Percentiles rank a stretch among this genome's conserved stretches.
Evolutionary conservation across 1,140 invertebrate species (phyloP).

Genomic region (Bicyclus anynana): DNA sequence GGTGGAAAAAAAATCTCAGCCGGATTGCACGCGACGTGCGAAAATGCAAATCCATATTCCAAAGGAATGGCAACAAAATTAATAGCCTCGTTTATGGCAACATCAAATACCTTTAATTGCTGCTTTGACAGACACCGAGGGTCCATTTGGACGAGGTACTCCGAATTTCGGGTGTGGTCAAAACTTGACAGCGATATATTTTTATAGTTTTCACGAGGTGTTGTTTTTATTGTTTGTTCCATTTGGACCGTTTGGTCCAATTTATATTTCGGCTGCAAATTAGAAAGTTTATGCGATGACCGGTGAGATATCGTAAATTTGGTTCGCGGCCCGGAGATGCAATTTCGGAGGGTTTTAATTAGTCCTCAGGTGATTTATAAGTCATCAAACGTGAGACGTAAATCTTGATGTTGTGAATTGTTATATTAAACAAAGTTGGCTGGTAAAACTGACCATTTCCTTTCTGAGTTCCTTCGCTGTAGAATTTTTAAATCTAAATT

Average conservation of each 20-base stretch:
- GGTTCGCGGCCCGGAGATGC: constrained; percentile 45
- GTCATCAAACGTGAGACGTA: constrained; percentile 50
- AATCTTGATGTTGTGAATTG: constrained; percentile 29
- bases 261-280: constrained; percentile 54
- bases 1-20: constrained; percentile 18
- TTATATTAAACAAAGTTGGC: constrained; percentile 6
- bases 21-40: constrained; percentile 24
- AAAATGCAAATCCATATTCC: constrained; percentile 31
- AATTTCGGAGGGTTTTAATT: constrained; percentile 64
- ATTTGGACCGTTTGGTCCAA: constrained; percentile 30
- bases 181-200: constrained; percentile 59
- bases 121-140: constrained; percentile 61
- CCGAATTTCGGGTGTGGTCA: constrained; percentile 60
- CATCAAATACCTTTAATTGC: constrained; percentile 66
- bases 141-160: constrained; percentile 16
- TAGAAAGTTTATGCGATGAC: constrained; percentile 69
- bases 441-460: not conserved
- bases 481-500: too few relatives aligned
- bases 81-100: constrained; percentile 58
- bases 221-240: constrained; percentile 60
- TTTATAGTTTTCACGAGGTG: constrained; percentile 66
- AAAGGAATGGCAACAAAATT: too few relatives aligned
- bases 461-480: not conserved
- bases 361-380: constrained; percentile 59
- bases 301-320: constrained; percentile 66